Percentiles rank a stretch among this genome's conserved stretches.
phyloP scores from a whole-genome alignment of 1,140 invertebrate species.

The Drosophila orosa region DNA sequence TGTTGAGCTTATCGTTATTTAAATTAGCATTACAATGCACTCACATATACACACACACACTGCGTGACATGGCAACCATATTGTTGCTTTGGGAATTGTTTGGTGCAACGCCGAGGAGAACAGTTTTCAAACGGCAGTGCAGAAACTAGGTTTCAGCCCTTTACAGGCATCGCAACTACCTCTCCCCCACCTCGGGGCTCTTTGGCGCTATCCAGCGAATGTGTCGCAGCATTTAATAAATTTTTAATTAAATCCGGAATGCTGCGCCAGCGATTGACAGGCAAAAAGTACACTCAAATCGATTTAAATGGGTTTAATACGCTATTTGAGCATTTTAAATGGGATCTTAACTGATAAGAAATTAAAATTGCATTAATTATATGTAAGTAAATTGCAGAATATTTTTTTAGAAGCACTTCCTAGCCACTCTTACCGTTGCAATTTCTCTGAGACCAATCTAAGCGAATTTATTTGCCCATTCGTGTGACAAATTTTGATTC shows the following conservation, averaged over 20 bases:
- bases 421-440: neutral
- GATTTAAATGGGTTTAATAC: neutral
- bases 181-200: neutral
- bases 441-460: neutral
- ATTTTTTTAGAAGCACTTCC: neutral
- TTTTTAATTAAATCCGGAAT: constrained; percentile 64
- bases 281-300: neutral
- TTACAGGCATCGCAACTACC: too few relatives aligned
- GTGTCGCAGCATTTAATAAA: constrained; percentile 57
- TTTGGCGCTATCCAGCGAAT: constrained; percentile 11
- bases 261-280: constrained; percentile 45
- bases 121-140: constrained; percentile 16
- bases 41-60: constrained; percentile 15
- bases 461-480: constrained; percentile 19
- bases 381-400: neutral
- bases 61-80: constrained; percentile 52
- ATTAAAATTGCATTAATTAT: neutral
- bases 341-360: neutral
- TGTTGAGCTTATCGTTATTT: constrained; percentile 77
- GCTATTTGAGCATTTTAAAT: neutral
- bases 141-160: constrained; percentile 49
- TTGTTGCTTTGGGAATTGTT: constrained; percentile 58
- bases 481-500: constrained; percentile 36
- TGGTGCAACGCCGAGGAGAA: constrained; percentile 13
- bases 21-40: constrained; percentile 80